Evolutionary conservation across 2,888 invertebrate species (phyloP).

Genomic region (Cantharis flavilabris): DNA sequence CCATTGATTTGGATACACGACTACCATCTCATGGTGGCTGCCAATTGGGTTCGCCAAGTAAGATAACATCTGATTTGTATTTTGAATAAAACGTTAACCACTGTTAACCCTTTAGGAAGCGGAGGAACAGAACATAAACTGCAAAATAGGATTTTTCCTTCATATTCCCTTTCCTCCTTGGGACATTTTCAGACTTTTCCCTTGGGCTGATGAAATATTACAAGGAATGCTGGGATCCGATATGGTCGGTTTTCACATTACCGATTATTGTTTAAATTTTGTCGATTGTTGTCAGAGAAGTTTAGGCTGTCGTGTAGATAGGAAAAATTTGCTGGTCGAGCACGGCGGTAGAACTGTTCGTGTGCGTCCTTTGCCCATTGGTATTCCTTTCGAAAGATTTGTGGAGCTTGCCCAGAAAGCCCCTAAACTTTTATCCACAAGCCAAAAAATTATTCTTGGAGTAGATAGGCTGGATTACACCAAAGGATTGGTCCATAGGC

Average conservation of each 20-base stretch:
- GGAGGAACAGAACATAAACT: conserved; percentile 75
- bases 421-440: conserved; percentile 66
- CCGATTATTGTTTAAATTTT: conserved; percentile 88
- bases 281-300: conserved; percentile 89
- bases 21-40: conserved; percentile 91
- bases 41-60: conserved; percentile 87
- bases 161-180: conserved; percentile 95
- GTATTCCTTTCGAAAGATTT: conserved; percentile 86
- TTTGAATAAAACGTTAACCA: conserved; percentile 5
- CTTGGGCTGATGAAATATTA: conserved; percentile 92
- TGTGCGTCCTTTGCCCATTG: conserved; percentile 84
- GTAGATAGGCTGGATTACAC: conserved; percentile 91
- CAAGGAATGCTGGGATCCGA: conserved; percentile 92
- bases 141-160: conserved; percentile 88
- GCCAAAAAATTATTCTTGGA: conserved; percentile 81
- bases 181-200: conserved; percentile 89
- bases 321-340: conserved; percentile 84
- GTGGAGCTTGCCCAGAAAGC: conserved; percentile 77
- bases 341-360: conserved; percentile 85
- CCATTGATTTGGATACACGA: conserved; percentile 94
- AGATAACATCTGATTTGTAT: not conserved
- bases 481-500: conserved; percentile 82
- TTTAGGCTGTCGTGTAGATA: conserved; percentile 85
- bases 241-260: conserved; percentile 91
- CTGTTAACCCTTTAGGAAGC: conserved; percentile 58